Base-by-base conservation (phyloP, 2,797 vertebrate genomes). In the Takifugu ocellatus region DNA sequence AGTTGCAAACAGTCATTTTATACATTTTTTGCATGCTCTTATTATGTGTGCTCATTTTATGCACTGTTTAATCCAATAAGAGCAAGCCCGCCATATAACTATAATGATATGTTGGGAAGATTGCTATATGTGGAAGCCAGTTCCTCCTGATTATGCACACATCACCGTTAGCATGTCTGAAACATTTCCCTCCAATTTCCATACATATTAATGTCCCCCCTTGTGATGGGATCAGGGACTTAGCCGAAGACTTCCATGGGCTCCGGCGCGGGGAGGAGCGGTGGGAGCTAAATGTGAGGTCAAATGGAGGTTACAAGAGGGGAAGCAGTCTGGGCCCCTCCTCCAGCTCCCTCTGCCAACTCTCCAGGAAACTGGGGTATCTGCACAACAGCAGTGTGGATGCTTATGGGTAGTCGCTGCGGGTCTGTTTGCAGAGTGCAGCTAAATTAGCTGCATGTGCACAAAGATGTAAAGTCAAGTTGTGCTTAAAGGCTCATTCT, bases 161-260 rank as follows among this genome's bases (percentile, higher is more conserved):
- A 71, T 61, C 2, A 3, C 61, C 54, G 56, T 75, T 80, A 78
- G 78, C 74, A 68, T 65, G 68, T 61, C 61, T 72, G 51, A 74
- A 77, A 76, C 68, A 62, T 55, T 54, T 72, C 58, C 54, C 51
- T 49, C 44, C 75, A 74, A 72, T 81, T 66, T 49, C 61, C 64
- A 85, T 88, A 61, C 87, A 88, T 88, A 87, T 87, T 78, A 84
- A 87, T 84, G 81, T 61, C 65, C 62, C 61, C 64, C 59, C 68
- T 72, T 82, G 64, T 61, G 75, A 68, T 74, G 71, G 62, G 70
- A 75, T 63, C 51, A 2, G 52, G 47, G 68, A 70, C 26, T 21
- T 48, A 55, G 74, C 62, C 6, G 60, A 54, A 75, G 74, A 59
- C 57, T 66, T 72, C 66, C 61, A 69, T 45, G 42, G 42, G 54